These are phyloP conservation scores for Oppia nitens DNA, from an alignment of 1,140 invertebrate species.

Conservation along the genomic window DNA sequence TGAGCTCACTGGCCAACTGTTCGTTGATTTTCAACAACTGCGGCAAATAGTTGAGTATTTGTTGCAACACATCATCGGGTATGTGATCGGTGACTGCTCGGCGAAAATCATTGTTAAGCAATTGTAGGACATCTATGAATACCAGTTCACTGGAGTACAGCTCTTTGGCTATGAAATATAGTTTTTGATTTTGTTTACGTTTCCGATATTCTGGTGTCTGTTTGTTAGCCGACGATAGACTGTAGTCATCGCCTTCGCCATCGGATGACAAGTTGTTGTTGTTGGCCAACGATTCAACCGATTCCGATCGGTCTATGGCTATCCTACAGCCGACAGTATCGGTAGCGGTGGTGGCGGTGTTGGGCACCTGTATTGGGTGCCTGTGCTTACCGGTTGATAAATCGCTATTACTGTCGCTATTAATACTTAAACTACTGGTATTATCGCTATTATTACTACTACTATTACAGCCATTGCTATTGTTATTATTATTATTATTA, in stretches of 20 bases:
- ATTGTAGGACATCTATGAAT: conserved; percentile 46
- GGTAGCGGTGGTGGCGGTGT: too few relatives aligned
- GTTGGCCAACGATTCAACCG: too few relatives aligned
- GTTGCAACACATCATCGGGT: conserved; percentile 35
- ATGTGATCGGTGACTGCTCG: conserved; percentile 18
- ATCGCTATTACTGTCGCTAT: too few relatives aligned
- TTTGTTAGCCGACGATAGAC: not conserved
- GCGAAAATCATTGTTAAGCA: conserved; percentile 36
- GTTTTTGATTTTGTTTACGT: conserved; percentile 25
- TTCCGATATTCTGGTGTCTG: not conserved
- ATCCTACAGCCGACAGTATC: too few relatives aligned
- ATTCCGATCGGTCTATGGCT: too few relatives aligned
- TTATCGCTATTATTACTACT: too few relatives aligned
- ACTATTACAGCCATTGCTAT: too few relatives aligned
- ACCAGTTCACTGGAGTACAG: conserved; percentile 47
- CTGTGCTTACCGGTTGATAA: too few relatives aligned
- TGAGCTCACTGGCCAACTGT: conserved; percentile 44
- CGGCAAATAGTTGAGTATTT: conserved; percentile 40
- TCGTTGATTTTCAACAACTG: conserved; percentile 43
- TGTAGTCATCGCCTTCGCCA: not conserved
- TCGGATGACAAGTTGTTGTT: not conserved
- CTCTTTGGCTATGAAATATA: conserved; percentile 43
- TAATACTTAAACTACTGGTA: too few relatives aligned
- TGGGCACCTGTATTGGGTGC: too few relatives aligned
- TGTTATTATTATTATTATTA: too few relatives aligned